A percentile compares a stretch with the other conserved stretches of the same genome.
Evolutionary conservation across 2,888 invertebrate genomes (phyloP).

Genomic region (Dyspetes luteomarginatus): DNA sequence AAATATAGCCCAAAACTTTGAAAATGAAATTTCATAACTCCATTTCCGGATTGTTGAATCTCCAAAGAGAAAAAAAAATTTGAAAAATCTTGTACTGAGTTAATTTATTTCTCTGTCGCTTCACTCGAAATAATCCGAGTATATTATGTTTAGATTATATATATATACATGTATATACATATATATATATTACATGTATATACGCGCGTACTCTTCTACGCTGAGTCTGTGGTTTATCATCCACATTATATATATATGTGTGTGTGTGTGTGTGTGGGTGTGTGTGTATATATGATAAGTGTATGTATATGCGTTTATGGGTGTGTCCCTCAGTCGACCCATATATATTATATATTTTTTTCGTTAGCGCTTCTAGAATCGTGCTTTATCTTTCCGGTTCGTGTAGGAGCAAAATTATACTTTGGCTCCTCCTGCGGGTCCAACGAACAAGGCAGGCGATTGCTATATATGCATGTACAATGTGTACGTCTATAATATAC

Average conservation of each 20-base stretch:
- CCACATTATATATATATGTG: conserved; percentile 24
- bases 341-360: conserved; percentile 27
- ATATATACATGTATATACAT: not conserved
- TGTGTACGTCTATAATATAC: no score
- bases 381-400: conserved; percentile 64
- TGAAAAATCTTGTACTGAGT: no score
- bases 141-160: not conserved
- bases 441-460: conserved; percentile 34
- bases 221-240: conserved; percentile 41
- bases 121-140: no score
- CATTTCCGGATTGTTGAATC: not conserved
- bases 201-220: conserved; percentile 27
- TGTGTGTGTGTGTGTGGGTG: conserved; percentile 18
- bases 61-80: not conserved
- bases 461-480: not conserved
- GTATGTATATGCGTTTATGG: not conserved
- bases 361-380: conserved; percentile 51
- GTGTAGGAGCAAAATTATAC: conserved; percentile 60
- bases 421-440: conserved; percentile 22
- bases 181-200: conserved; percentile 26
- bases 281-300: not conserved
- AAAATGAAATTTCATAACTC: conserved; percentile 15
- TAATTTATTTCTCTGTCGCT: no score
- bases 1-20: conserved; percentile 1
- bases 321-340: conserved; percentile 45